Base-by-base conservation (phyloP, 2,888 invertebrate genomes). In the Napeogenes inachia region DNA sequence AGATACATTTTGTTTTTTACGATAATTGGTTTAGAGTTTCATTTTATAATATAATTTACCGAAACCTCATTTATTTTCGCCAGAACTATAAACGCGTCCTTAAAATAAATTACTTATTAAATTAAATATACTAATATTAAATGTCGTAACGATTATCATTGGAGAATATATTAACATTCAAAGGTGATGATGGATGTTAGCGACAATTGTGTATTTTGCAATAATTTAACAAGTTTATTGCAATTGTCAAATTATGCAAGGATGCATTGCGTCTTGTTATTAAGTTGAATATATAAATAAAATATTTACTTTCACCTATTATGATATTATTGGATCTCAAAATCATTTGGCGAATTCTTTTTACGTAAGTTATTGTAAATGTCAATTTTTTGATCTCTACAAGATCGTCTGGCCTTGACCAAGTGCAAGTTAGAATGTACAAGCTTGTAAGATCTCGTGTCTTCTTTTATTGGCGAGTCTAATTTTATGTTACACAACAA, bases 231-330 rank as follows among this genome's bases (percentile, higher is more conserved):
- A 38, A 38, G 38, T 42, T 42, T 10, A 50, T 30, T 21, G 21
- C 30, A 50, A 50, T 50, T 50, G 50, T 50, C 50, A 50, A 21
- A 50, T 50, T 50, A 6, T 30, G 50, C 30, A 50, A 50, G 50
- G 47, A 47, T 50, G 12, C 30, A 50, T 50, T 30, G 30, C 30
- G 12, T 42, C 42, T 30, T 4, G 50, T 30, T 30, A 50, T 12
- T 30, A 30, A 47, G 30, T 50, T 5, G 6, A 5, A 35, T 35
- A 35, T 6, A 35, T 35, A 35, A 35, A 35, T 35, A 35, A n/a
- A n/a, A 13, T 13, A 50, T 30, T 30, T 30, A 50, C 50, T 50
- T 50, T 30, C 50, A 50, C 50, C 30, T 21, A 30, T 8, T 21
- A 21, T 21, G n/a, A 8, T 47, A 21, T 30, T 50, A 50, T 50